A percentile compares a stretch with the other conserved stretches of the same genome.
These are phyloP conservation scores for Hemicentrotus pulcherrimus DNA, from an alignment of 35 echinoderm and acorn worm species.

Conservation along the genomic window DNA sequence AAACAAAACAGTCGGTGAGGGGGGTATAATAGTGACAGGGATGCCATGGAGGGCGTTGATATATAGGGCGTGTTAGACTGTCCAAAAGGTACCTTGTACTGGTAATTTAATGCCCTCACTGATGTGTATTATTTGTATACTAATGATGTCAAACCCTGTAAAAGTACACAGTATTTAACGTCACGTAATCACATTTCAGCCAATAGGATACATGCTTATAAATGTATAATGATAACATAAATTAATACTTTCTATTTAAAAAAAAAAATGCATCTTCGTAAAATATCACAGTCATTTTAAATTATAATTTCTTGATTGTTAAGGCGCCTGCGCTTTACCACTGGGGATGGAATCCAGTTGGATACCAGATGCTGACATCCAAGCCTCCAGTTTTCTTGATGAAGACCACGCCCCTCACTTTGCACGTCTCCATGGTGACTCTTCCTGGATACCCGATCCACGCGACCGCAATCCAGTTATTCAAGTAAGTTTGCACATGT, in stretches of 20 bases:
- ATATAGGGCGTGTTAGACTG: no score
- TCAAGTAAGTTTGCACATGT: background rate
- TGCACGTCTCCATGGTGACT: conserved; percentile 66
- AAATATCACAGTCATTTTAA: background rate
- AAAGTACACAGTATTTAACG: no score
- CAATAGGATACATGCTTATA: background rate
- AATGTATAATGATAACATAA: background rate
- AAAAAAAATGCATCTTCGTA: background rate
- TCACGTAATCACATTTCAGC: no score
- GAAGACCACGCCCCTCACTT: conserved; percentile 60
- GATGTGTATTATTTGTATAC: no score
- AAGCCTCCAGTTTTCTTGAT: conserved; percentile 53
- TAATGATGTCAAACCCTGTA: no score
- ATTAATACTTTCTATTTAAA: background rate
- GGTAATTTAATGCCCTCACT: no score
- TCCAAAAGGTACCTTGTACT: no score
- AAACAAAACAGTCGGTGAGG: no score
- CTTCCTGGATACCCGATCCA: conserved; percentile 74
- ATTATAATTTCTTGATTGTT: background rate
- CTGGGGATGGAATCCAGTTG: conserved; percentile 79
- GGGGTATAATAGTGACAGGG: no score
- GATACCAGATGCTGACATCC: conserved; percentile 70
- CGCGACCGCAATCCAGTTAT: conserved; percentile 23
- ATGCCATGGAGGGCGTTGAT: no score
- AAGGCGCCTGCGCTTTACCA: conserved; percentile 69